Conservation (phyloP, 2,888 invertebrate species). For the Spilarctia lutea region DNA sequence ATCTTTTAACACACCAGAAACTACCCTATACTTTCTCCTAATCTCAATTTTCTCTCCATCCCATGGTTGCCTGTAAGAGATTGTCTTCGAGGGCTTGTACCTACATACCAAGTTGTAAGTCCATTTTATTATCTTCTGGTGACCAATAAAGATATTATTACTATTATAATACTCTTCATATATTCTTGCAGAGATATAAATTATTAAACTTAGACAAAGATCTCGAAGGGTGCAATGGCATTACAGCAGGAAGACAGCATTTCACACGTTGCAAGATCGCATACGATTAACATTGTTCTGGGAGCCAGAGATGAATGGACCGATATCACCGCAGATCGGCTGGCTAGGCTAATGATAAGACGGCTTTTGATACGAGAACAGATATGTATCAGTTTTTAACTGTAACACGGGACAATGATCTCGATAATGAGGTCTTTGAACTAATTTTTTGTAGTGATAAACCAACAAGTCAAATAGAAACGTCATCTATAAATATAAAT, state of each 20-base stretch:
- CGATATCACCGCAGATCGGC: conserved; percentile 12
- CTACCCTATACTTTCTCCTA: no score
- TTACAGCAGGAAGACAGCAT: conserved; percentile 12
- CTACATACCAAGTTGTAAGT: no score
- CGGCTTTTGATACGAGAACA: neutral
- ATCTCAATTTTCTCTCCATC: no score
- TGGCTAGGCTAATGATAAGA: neutral
- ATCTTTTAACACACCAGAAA: no score
- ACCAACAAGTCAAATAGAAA: neutral
- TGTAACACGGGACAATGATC: conserved; percentile 6
- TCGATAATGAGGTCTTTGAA: conserved; percentile 2
- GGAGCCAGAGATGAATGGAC: conserved; percentile 10
- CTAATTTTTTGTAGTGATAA: neutral
- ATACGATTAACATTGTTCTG: conserved; percentile 22
- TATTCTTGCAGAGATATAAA: no score
- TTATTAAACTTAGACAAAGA: conserved; percentile 7
- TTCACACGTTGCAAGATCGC: conserved; percentile 22
- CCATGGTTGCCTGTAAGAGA: no score
- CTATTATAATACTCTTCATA: no score
- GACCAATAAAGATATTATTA: no score
- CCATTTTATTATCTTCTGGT: no score
- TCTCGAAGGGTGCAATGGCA: conserved; percentile 20
- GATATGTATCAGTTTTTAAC: conserved; percentile 2
- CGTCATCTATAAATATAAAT: neutral
- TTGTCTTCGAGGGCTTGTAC: no score